Conservation (phyloP, 2,888 invertebrate genomes). For the Diaprepes abbreviatus region DNA sequence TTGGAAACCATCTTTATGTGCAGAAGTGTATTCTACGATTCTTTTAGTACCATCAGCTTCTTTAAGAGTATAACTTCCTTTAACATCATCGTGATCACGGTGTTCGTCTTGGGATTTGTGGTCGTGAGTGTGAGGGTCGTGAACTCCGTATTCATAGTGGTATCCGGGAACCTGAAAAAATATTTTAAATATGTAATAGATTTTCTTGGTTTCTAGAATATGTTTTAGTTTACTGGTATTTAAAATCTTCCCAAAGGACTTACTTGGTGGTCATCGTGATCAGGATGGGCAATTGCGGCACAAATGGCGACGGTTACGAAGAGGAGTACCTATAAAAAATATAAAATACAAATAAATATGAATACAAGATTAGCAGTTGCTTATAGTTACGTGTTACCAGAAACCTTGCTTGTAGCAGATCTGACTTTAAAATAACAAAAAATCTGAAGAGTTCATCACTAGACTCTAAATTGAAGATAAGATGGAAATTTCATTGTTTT, state of each 20-base stretch:
- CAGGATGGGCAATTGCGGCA: slow-evolving; percentile 39
- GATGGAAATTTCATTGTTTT: too few species aligned
- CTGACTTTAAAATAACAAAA: background rate
- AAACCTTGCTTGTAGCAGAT: background rate
- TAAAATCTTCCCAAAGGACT: background rate
- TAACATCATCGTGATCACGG: slow-evolving; percentile 63
- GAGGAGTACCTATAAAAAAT: slow-evolving; percentile 26
- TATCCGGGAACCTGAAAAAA: slow-evolving; percentile 53
- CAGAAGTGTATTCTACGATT: slow-evolving; percentile 63
- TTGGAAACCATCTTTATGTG: slow-evolving; percentile 61
- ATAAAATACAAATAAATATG: background rate
- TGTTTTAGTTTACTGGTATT: background rate
- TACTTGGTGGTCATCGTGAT: slow-evolving; percentile 39
- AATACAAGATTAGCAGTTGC: background rate
- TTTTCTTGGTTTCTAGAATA: background rate
- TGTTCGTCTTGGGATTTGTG: slow-evolving; percentile 63
- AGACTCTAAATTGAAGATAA: background rate
- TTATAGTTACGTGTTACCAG: background rate
- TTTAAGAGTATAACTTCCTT: slow-evolving; percentile 62
- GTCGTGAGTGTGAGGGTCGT: slow-evolving; percentile 65
- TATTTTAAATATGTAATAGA: too few species aligned
- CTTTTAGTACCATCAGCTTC: slow-evolving; percentile 65
- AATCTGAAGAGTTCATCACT: background rate
- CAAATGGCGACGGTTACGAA: slow-evolving; percentile 38
- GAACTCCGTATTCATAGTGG: slow-evolving; percentile 65